Base-by-base conservation (phyloP, 2,888 invertebrate species). In the Pandemis cinnamomeana region DNA sequence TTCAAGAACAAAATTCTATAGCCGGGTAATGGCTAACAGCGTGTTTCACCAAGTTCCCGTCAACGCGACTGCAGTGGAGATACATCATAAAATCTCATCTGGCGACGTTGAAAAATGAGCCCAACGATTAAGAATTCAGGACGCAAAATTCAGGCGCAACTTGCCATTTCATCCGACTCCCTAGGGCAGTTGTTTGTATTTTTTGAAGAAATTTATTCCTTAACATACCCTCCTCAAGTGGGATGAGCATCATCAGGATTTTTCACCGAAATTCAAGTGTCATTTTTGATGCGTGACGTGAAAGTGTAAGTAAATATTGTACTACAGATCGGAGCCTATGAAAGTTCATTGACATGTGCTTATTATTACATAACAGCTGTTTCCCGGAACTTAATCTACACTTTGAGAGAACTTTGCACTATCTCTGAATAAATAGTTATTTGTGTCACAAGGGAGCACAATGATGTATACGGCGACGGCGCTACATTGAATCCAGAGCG, bases 81-180 rank as follows among this genome's bases (percentile, higher is more conserved):
- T 72, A 42, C 48, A 60, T 72, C 64, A 72, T 44, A 69, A 69
- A 72, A 64, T 64, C 48, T 41, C 63, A 20, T 51, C 58, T 7
- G 10, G 5, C 3, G 72, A 72, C 72, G 46, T 64, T 69, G 72
- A 69, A 68, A 72, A 72, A 69, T 72, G 72, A 64, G 58, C 58
- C 58, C n/a, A 58, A 60, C 27, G 63, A 72, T 64, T 72, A 69
- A 64, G 68, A 63, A 69, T 72, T 72, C 72, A 69, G 58, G 64
- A 55, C 72, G 41, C 48, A 60, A 68, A 41, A 58, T 64, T 64
- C 58, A 58, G 36, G 42, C 41, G 27, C 58, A 72, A 72, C 46
- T 51, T 69, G 42, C 42, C 46, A n/a, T 69, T 72, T 67, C 46
- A 15, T 67, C 36, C 44, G 7, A 36, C 48, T 72, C 68, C 48